Percentiles rank a stretch among this genome's conserved stretches.
Evolutionary conservation across 2,888 invertebrate genomes (phyloP).

Genomic region (Isoperla grammatica): DNA sequence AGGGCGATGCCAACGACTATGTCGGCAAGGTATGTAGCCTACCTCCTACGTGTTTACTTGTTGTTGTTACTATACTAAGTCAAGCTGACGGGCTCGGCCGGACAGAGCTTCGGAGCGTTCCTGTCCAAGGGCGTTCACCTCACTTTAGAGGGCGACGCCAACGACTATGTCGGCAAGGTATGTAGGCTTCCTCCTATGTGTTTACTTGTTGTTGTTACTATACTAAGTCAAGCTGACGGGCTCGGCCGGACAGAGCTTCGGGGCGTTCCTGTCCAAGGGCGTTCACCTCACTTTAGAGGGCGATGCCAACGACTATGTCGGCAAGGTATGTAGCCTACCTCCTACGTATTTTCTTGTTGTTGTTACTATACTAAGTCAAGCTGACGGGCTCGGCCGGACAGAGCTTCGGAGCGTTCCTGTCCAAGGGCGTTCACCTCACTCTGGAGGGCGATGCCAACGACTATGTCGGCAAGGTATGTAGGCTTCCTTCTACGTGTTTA

Average conservation of each 20-base stretch:
- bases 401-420: conserved; percentile 97
- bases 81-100: conserved; percentile 84
- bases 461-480: conserved; percentile 79
- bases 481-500: no score
- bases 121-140: conserved; percentile 84
- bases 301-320: conserved; percentile 98
- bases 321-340: conserved; percentile 64
- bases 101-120: conserved; percentile 99
- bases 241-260: conserved; percentile 98
- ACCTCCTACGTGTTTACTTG: no score
- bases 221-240: conserved; percentile 80
- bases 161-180: conserved; percentile 94
- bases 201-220: no score
- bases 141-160: conserved; percentile 92
- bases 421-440: conserved; percentile 81
- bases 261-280: conserved; percentile 91
- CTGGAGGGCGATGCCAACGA: conserved; percentile 98
- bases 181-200: no score
- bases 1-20: conserved; percentile 98
- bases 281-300: conserved; percentile 88
- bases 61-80: no score
- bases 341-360: no score
- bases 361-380: no score
- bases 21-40: conserved; percentile 78
- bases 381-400: conserved; percentile 95